phyloP scores from a whole-genome alignment of 2,797 vertebrate genomes.

The Lithobates pipiens region DNA sequence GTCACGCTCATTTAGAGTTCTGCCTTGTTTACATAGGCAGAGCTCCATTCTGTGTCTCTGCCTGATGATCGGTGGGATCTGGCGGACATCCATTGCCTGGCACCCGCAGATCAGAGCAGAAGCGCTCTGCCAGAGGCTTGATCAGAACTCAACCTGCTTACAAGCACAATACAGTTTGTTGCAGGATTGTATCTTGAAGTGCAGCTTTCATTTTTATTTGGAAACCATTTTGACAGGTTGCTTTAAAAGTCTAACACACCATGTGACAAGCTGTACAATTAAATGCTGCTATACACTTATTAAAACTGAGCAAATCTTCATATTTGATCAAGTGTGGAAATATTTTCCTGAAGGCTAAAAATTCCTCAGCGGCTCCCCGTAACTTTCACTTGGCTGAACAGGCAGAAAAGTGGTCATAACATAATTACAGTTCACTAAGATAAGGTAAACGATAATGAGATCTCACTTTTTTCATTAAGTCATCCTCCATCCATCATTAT shows the following conservation, averaged over 20 bases:
- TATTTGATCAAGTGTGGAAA: not conserved
- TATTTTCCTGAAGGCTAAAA: not conserved
- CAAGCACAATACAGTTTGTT: too few species aligned
- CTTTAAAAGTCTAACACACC: too few species aligned
- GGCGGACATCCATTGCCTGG: too few species aligned
- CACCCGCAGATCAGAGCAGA: too few species aligned
- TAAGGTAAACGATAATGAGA: slow-evolving; percentile 69
- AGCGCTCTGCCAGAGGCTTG: too few species aligned
- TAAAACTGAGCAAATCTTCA: not conserved
- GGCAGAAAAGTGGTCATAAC: slow-evolving; percentile 15
- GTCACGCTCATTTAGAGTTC: too few species aligned
- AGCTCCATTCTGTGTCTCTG: too few species aligned
- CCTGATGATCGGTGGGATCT: too few species aligned
- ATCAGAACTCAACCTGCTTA: too few species aligned
- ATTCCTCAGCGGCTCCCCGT: not conserved
- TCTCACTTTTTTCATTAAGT: slow-evolving; percentile 74
- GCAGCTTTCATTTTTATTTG: not conserved
- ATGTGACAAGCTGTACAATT: not conserved
- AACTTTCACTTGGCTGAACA: slow-evolving; percentile 26
- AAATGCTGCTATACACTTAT: not conserved
- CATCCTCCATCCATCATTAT: slow-evolving; percentile 85
- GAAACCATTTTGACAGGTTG: not conserved
- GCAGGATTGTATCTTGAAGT: too few species aligned
- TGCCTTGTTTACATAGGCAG: too few species aligned
- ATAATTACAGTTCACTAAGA: slow-evolving; percentile 57